Conservation (phyloP, 2,113 vertebrate genomes). For the Silurus glanis region DNA sequence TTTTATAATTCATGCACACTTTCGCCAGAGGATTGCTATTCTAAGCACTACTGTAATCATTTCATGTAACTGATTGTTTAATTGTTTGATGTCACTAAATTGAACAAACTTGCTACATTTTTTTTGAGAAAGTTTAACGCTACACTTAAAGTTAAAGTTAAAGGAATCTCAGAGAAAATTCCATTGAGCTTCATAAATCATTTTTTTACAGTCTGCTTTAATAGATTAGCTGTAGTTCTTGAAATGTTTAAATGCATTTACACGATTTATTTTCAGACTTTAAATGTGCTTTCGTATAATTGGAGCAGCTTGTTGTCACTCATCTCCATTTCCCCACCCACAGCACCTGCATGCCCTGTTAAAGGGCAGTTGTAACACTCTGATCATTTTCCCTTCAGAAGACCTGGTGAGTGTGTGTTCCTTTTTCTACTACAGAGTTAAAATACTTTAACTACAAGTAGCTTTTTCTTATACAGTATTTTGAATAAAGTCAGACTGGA, state of each 20-base stretch:
- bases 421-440: background rate
- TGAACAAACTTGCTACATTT: background rate
- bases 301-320: conserved; percentile 34
- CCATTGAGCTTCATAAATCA: background rate
- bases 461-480: background rate
- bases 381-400: background rate
- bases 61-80: background rate
- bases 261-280: background rate
- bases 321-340: conserved; percentile 12
- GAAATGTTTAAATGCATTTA: no score
- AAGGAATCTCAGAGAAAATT: background rate
- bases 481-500: background rate
- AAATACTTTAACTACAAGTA: background rate
- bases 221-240: background rate
- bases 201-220: background rate
- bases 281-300: conserved; percentile 15
- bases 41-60: background rate
- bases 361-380: background rate
- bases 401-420: conserved; percentile 24
- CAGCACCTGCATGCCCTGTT: conserved; percentile 15
- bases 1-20: background rate
- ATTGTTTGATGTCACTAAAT: background rate
- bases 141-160: background rate
- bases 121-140: background rate
- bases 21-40: background rate